These are phyloP conservation scores for Saimiri boliviensis DNA, from an alignment of 2,113 vertebrate genomes.

Conservation along the genomic window DNA sequence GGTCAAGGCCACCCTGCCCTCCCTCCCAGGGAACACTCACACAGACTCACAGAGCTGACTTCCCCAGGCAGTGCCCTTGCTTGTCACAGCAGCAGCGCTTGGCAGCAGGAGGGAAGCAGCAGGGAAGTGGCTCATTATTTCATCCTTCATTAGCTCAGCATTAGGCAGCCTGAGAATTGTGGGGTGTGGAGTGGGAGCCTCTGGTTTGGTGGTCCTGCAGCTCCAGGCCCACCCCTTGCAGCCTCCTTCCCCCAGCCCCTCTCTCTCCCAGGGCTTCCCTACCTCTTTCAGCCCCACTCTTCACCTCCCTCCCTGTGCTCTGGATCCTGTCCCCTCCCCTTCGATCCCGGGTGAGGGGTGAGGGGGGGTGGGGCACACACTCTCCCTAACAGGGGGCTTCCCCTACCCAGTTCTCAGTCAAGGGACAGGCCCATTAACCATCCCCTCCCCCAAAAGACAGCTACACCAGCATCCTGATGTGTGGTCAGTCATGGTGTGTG, in stretches of 20 bases:
- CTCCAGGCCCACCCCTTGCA: background rate
- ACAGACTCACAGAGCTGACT: background rate
- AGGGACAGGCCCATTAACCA: background rate
- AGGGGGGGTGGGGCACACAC: background rate
- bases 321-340: background rate
- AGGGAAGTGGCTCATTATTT: background rate
- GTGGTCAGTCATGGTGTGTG: background rate
- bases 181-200: background rate
- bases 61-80: background rate
- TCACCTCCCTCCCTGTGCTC: background rate
- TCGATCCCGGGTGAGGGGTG: background rate
- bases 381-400: background rate
- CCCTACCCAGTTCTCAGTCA: background rate
- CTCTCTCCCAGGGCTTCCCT: background rate
- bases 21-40: background rate
- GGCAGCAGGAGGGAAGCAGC: background rate
- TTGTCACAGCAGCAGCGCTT: background rate
- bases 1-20: background rate
- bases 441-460: background rate
- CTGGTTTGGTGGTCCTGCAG: background rate
- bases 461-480: background rate
- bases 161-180: background rate
- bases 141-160: background rate
- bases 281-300: background rate
- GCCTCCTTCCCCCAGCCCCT: background rate